phyloP scores from a whole-genome alignment of 2,888 invertebrate species.

The Hylaea fasciaria region DNA sequence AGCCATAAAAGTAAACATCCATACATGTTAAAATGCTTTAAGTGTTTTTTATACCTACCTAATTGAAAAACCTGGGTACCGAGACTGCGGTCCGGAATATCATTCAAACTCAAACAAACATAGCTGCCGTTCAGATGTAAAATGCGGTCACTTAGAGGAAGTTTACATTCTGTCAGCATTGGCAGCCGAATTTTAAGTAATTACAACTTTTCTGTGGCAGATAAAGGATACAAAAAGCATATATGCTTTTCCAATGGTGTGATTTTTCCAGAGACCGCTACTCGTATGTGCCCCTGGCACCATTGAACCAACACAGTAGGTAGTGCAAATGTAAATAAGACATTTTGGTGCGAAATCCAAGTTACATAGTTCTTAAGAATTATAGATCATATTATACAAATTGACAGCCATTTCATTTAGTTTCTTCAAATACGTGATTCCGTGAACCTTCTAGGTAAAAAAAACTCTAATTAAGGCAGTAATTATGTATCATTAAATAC shows the following conservation, averaged over 20 bases:
- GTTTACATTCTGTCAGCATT: constrained; percentile 1
- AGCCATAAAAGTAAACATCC: constrained; percentile 13
- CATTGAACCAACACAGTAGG: too few species aligned
- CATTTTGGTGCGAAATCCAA: too few species aligned
- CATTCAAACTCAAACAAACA: constrained; percentile 8
- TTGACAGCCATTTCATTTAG: too few species aligned
- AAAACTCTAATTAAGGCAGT: too few species aligned
- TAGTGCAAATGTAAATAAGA: too few species aligned
- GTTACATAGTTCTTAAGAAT: too few species aligned
- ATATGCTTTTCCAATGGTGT: not conserved
- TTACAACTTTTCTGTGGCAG: constrained; percentile 6
- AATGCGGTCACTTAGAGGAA: constrained; percentile 3
- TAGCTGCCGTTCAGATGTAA: constrained; percentile 5
- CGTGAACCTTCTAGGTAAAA: too few species aligned
- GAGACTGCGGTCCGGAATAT: constrained; percentile 19
- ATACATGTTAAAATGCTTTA: too few species aligned
- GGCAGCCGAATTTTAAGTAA: constrained; percentile 2
- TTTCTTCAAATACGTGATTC: too few species aligned
- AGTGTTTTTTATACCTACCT: too few species aligned
- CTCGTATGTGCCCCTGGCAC: not conserved
- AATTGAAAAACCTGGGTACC: not conserved
- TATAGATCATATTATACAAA: too few species aligned
- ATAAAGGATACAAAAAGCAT: not conserved
- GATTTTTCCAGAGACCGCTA: not conserved
- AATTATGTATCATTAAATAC: too few species aligned